Evolutionary conservation across 92 coral and sea anemone species (phyloP).

Genomic region (Pocillopora meandrina): DNA sequence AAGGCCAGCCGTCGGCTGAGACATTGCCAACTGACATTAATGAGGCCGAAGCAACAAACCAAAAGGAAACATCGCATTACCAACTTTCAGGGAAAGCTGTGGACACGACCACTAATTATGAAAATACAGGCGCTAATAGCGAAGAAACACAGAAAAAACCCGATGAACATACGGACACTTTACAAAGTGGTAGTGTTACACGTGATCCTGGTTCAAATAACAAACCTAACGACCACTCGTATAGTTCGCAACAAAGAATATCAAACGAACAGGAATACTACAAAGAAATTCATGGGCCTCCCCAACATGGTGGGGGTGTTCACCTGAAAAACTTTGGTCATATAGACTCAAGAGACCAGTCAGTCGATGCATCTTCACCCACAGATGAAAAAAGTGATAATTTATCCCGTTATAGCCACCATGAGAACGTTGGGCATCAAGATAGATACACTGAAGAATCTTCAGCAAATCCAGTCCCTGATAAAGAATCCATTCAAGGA

Average conservation of each 20-base stretch:
- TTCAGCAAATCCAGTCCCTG: background rate
- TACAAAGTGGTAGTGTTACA: background rate
- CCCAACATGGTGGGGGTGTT: background rate
- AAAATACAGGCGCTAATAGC: background rate
- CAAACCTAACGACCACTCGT: background rate
- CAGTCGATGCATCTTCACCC: background rate
- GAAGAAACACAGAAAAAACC: background rate
- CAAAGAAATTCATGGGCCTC: background rate
- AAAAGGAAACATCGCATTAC: background rate
- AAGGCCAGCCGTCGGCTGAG: background rate
- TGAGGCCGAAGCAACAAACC: background rate
- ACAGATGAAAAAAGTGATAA: background rate
- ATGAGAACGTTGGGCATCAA: background rate
- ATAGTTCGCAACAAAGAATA: no score
- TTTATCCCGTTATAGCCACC: background rate
- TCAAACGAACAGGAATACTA: background rate
- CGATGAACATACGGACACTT: background rate
- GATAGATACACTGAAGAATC: background rate
- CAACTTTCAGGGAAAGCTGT: background rate
- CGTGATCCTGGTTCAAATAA: background rate
- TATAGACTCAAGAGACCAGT: background rate
- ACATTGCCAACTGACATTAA: background rate
- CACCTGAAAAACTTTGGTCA: background rate
- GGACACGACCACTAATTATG: background rate
- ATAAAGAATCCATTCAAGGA: background rate